phyloP scores from a whole-genome alignment of 2,888 invertebrate genomes.

The Mylabris sibirica region DNA sequence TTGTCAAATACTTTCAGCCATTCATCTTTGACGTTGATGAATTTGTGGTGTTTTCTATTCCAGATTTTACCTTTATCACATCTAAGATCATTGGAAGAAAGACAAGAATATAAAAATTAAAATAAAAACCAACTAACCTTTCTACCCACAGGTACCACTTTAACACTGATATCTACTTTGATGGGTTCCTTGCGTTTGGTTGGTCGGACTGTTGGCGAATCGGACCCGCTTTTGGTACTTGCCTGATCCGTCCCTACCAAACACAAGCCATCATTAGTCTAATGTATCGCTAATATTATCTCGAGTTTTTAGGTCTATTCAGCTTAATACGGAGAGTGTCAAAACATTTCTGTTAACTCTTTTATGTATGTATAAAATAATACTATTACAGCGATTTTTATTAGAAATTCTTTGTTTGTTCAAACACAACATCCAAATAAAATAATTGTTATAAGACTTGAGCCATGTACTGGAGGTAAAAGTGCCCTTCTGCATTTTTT shows the following conservation, averaged over 20 bases:
- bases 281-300: neutral
- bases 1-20: constrained; percentile 65
- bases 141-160: constrained; percentile 71
- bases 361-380: no score
- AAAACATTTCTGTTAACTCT: no score
- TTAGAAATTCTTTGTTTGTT: no score
- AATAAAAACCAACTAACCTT: constrained; percentile 57
- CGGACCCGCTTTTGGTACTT: constrained; percentile 60
- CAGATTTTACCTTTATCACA: constrained; percentile 68
- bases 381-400: no score
- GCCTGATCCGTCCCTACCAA: constrained; percentile 60
- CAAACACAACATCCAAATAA: no score
- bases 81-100: constrained; percentile 58
- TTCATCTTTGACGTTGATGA: constrained; percentile 61
- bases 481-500: no score
- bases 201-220: constrained; percentile 60
- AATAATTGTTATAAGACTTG: no score
- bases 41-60: constrained; percentile 61
- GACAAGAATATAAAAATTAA: constrained; percentile 19
- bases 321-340: no score
- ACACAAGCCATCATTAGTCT: constrained; percentile 52
- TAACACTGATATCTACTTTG: constrained; percentile 80
- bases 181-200: constrained; percentile 72
- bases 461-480: no score
- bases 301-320: neutral